These are phyloP conservation scores for Microdon myrmicae DNA, from an alignment of 2,888 invertebrate genomes.

Conservation along the genomic window DNA sequence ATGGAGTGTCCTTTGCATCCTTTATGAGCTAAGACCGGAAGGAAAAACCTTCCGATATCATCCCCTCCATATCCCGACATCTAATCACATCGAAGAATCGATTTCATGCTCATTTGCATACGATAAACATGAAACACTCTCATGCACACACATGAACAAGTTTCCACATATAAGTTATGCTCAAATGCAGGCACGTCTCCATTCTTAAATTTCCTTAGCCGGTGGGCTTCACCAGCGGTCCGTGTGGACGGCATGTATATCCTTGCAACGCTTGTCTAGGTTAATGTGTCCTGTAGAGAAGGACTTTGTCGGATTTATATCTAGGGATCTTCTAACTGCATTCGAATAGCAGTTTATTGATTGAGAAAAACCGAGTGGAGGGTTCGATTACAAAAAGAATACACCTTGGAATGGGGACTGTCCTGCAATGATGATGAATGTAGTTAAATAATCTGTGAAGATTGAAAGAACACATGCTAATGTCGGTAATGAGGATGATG, in stretches of 20 bases:
- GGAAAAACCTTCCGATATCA: background rate
- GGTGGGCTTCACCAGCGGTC: background rate
- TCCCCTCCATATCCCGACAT: background rate
- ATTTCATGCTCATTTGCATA: slow-evolving; percentile 45
- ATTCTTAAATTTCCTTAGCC: slow-evolving; percentile 25
- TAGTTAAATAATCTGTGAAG: too few species aligned
- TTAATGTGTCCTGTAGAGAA: slow-evolving; percentile 8
- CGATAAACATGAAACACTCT: slow-evolving; percentile 35
- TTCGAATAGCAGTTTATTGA: slow-evolving; percentile 46
- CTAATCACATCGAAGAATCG: slow-evolving; percentile 33
- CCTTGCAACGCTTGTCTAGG: slow-evolving; percentile 34
- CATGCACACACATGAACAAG: background rate
- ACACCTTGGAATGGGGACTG: too few species aligned
- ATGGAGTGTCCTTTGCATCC: background rate
- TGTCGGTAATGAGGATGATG: too few species aligned
- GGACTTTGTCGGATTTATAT: slow-evolving; percentile 41
- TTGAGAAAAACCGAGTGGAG: slow-evolving; percentile 30
- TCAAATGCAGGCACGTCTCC: slow-evolving; percentile 37
- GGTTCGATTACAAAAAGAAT: too few species aligned
- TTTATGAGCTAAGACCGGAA: background rate
- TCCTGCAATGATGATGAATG: too few species aligned
- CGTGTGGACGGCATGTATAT: slow-evolving; percentile 34
- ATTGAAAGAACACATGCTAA: too few species aligned
- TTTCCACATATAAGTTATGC: slow-evolving; percentile 12
- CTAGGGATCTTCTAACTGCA: slow-evolving; percentile 39